phyloP scores from a whole-genome alignment of 2,888 invertebrate genomes.

The Malthinus seriepunctatus region DNA sequence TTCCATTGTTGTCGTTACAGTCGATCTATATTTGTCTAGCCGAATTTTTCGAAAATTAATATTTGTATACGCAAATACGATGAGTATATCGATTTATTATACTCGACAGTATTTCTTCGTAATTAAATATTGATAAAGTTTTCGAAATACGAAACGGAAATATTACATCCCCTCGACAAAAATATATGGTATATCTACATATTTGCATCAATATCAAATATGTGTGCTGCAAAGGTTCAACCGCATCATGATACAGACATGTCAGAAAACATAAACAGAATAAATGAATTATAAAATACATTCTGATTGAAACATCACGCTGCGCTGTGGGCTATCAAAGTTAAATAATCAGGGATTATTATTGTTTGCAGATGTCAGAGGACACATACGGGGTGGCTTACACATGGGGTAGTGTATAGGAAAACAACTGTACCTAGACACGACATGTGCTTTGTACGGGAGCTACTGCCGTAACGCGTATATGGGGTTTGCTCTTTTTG shows the following conservation, averaged over 20 bases:
- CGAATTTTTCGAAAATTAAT: no score
- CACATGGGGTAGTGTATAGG: slow-evolving; percentile 18
- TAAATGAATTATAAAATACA: slow-evolving; percentile 47
- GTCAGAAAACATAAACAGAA: slow-evolving; percentile 31
- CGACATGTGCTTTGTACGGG: slow-evolving; percentile 34
- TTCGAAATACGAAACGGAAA: slow-evolving; percentile 7
- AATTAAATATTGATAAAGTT: slow-evolving; percentile 1
- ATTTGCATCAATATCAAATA: slow-evolving; percentile 15
- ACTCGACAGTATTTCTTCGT: slow-evolving; percentile 2
- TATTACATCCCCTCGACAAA: slow-evolving; percentile 5
- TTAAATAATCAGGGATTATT: slow-evolving; percentile 54
- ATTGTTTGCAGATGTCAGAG: slow-evolving; percentile 56
- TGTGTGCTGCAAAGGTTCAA: slow-evolving; percentile 1
- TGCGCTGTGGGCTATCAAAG: slow-evolving; percentile 50
- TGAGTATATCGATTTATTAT: slow-evolving; percentile 1
- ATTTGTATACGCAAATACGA: no score
- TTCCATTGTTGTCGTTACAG: no score
- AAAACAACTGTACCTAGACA: slow-evolving; percentile 29
- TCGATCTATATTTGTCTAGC: no score
- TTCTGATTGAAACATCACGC: slow-evolving; percentile 49
- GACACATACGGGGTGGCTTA: slow-evolving; percentile 34
- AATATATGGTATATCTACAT: slow-evolving; percentile 2
- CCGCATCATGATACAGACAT: slow-evolving; percentile 12
- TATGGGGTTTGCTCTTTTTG: slow-evolving; percentile 49
- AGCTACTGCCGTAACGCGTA: slow-evolving; percentile 20